Percentiles rank a stretch among this genome's conserved stretches.
Conservation (phyloP, 2,797 vertebrate genomes). For the Meriones psammophilus region DNA sequence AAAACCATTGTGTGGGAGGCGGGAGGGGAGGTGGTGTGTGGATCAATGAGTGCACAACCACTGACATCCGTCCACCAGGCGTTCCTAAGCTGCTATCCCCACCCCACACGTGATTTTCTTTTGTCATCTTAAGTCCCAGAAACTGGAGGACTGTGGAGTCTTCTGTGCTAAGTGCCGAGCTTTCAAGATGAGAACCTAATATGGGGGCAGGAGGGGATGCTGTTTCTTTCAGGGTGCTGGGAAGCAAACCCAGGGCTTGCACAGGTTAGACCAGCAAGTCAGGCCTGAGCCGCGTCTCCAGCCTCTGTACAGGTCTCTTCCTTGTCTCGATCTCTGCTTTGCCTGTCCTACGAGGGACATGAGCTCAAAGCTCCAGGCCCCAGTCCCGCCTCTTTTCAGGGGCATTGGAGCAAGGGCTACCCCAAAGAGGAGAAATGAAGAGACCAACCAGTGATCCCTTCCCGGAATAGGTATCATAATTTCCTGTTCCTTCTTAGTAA, state of each 20-base stretch:
- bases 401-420: neutral
- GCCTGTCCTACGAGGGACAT: neutral
- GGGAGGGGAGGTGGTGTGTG: fast-evolving
- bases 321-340: neutral
- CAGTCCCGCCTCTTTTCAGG: neutral
- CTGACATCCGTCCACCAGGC: neutral
- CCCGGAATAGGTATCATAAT: neutral
- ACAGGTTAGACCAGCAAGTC: neutral
- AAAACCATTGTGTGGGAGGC: neutral
- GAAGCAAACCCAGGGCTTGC: neutral
- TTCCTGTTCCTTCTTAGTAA: neutral
- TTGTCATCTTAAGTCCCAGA: neutral
- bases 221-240: neutral
- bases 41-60: neutral
- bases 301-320: neutral
- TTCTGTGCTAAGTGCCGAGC: neutral
- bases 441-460: neutral
- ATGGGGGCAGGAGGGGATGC: neutral
- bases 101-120: neutral
- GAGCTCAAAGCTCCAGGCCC: neutral
- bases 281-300: neutral
- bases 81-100: neutral
- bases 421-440: neutral
- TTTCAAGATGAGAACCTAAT: neutral
- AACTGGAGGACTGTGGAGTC: neutral